These are phyloP conservation scores for Macrostomum cliftonense DNA, from an alignment of 2,888 invertebrate species.

Conservation along the genomic window DNA sequence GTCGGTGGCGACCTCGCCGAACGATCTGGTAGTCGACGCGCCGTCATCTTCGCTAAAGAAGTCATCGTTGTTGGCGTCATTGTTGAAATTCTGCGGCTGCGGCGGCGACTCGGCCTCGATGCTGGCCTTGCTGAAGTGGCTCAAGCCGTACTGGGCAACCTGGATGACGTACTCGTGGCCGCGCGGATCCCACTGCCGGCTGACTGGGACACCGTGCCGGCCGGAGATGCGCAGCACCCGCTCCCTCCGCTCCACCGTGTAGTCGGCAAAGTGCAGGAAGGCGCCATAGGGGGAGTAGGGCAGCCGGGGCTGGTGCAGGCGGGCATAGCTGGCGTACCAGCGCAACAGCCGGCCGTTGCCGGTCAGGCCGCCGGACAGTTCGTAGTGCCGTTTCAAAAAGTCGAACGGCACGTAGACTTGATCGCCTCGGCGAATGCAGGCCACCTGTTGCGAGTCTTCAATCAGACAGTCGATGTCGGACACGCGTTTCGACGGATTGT, in stretches of 20 bases:
- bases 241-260: slow-evolving; percentile 86
- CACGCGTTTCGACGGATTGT: too few species aligned
- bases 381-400: too few species aligned
- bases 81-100: too few species aligned
- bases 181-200: slow-evolving; percentile 60
- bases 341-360: slow-evolving; percentile 24
- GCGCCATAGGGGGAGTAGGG: slow-evolving; percentile 72
- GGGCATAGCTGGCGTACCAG: slow-evolving; percentile 83
- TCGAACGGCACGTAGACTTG: slow-evolving; percentile 60
- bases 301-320: slow-evolving; percentile 66
- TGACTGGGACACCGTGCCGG: slow-evolving; percentile 48
- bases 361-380: too few species aligned
- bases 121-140: slow-evolving; percentile 85
- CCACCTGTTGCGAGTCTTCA: slow-evolving; percentile 63
- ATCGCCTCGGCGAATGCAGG: slow-evolving; percentile 58
- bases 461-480: slow-evolving; percentile 49
- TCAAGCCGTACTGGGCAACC: slow-evolving; percentile 88
- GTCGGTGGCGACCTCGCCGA: background rate
- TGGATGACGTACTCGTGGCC: slow-evolving; percentile 96
- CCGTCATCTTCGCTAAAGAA: background rate
- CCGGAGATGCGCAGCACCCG: slow-evolving; percentile 88
- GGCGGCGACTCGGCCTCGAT: slow-evolving; percentile 56
- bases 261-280: slow-evolving; percentile 89
- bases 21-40: background rate
- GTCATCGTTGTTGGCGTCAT: background rate